Conservation (phyloP, 2,888 invertebrate species). For the Herminia tarsipennalis region DNA sequence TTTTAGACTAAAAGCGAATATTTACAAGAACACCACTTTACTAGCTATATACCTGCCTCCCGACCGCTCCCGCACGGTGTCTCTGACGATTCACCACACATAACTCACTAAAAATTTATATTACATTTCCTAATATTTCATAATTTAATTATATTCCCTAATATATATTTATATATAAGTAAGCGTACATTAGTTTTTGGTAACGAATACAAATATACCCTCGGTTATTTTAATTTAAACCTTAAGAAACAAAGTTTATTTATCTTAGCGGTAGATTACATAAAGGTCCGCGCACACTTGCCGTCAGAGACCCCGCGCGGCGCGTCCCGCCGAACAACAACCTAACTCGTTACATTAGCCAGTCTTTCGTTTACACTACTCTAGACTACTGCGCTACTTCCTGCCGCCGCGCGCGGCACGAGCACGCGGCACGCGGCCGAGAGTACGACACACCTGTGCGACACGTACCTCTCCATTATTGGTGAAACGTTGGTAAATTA, state of each 20-base stretch:
- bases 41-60: conserved; percentile 74
- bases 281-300: not conserved
- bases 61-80: conserved; percentile 48
- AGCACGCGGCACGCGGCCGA: no score
- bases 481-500: no score
- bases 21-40: conserved; percentile 76
- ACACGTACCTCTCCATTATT: no score
- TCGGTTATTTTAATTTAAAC: conserved; percentile 10
- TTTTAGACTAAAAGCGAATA: conserved; percentile 78
- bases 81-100: conserved; percentile 17
- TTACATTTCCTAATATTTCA: conserved; percentile 32
- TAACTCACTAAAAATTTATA: conserved; percentile 14
- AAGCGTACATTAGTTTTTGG: conserved; percentile 44
- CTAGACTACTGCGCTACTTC: conserved; percentile 56
- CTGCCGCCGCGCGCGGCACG: no score
- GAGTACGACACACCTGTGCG: conserved; percentile 5
- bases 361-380: conserved; percentile 84
- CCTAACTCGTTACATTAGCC: conserved; percentile 76
- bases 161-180: conserved; percentile 32
- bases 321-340: conserved; percentile 44
- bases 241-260: conserved; percentile 4
- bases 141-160: conserved; percentile 39
- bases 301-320: conserved; percentile 18
- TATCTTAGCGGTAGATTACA: not conserved
- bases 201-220: conserved; percentile 38